Base-by-base conservation (phyloP, 1,140 invertebrate species). In the Wasmannia auropunctata region DNA sequence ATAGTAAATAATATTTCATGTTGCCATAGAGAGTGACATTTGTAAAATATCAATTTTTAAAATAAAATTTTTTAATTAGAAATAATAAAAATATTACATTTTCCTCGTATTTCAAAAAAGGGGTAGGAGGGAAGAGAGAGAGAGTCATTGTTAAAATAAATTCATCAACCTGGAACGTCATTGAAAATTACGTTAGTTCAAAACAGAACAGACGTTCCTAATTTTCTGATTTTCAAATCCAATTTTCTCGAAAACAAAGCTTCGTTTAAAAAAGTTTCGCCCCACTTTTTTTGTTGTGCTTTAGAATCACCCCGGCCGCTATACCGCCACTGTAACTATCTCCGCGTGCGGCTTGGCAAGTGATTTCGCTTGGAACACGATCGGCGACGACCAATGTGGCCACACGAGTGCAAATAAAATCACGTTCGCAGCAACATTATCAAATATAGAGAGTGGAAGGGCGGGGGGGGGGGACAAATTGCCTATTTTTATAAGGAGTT, bases 401-500 rank as follows among this genome's bases (percentile, higher is more conserved):
- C 16, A 25, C 37, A 43, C 63, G 37, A 14, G 37, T 0, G 25
- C 46, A 31, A 49, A 51, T 34, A 72, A 60, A 76, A 63, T 63
- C 16, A 62, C 56, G 37, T 19, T 43, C 19, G 7, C 65, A 10
- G 25, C 22, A 51, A 74, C 40, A 25, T 74, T 72, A 46, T 40
- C 28, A 31, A 75, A 31, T 43, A 43, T 43, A 43, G 14, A 86
- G n/a, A n/a, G n/a, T n/a, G n/a, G n/a, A n/a, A n/a, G n/a, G n/a
- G n/a, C n/a, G n/a, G n/a, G n/a, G n/a, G n/a, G n/a, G n/a, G 8
- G 28, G 10, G 11, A 40, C 28, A 72, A 63, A 75, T 58, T 69
- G 69, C 31, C 58, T 87, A 77, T 37, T 80, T 80, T 69, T 69
- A 37, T 14, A 11, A 25, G 25, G n/a, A 46, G 43, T 28, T 79